phyloP scores from a whole-genome alignment of 2,888 invertebrate species.

The Drosophila aldrichi region DNA sequence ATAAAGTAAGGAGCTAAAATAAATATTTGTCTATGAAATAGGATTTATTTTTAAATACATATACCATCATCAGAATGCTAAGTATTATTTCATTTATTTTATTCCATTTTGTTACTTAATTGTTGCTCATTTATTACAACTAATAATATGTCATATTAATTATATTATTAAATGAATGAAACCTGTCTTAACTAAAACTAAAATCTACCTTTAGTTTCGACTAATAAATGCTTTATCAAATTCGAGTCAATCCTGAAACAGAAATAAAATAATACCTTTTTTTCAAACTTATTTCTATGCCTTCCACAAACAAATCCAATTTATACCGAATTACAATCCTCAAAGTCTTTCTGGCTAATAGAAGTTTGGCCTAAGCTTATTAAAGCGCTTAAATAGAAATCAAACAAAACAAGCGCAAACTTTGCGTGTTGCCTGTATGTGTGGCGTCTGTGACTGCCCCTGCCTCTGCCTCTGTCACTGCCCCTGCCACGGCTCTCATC shows the following conservation, averaged over 20 bases:
- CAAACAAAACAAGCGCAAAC: constrained; percentile 17
- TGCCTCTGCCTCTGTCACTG: too few species aligned
- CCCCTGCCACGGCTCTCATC: background rate
- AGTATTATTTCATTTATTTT: too few species aligned
- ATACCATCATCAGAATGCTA: too few species aligned
- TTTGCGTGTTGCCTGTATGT: constrained; percentile 23
- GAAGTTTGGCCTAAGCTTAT: constrained; percentile 12
- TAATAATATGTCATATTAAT: too few species aligned
- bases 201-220: background rate
- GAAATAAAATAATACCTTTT: background rate
- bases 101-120: too few species aligned
- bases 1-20: too few species aligned
- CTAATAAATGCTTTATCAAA: background rate
- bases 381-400: constrained; percentile 24
- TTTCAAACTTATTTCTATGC: background rate
- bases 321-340: background rate
- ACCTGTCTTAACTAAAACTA: too few species aligned
- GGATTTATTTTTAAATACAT: too few species aligned
- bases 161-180: too few species aligned
- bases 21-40: too few species aligned
- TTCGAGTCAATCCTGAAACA: background rate
- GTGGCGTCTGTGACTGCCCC: too few species aligned
- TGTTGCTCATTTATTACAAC: too few species aligned
- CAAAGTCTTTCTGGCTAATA: constrained; percentile 8
- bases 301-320: background rate